Evolutionary conservation across 2,113 vertebrate genomes (phyloP).

Genomic region (Esox niger): DNA sequence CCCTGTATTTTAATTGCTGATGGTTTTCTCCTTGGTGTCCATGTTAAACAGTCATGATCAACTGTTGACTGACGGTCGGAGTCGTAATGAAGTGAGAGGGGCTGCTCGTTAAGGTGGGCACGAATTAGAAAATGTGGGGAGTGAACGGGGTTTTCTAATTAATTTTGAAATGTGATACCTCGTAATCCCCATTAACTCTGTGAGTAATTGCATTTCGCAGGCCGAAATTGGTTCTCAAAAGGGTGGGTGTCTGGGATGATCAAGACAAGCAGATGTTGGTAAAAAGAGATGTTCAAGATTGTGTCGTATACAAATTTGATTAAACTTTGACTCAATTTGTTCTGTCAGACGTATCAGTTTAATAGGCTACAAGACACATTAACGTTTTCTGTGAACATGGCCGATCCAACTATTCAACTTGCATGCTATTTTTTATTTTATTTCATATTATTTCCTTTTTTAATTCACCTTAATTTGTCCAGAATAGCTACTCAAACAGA

Average conservation of each 20-base stretch:
- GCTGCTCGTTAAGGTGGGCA: slow-evolving; percentile 31
- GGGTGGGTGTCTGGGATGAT: slow-evolving; percentile 20
- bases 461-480: too few species aligned
- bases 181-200: slow-evolving; percentile 52
- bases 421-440: too few species aligned
- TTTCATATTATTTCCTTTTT: too few species aligned
- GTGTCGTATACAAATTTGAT: slow-evolving; percentile 15
- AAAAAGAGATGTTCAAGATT: slow-evolving; percentile 34
- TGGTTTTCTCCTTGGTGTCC: too few species aligned
- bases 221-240: slow-evolving; percentile 33
- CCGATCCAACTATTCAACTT: too few species aligned
- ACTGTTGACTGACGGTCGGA: slow-evolving; percentile 8
- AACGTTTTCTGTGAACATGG: too few species aligned
- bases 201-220: slow-evolving; percentile 48
- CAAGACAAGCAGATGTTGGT: slow-evolving; percentile 51
- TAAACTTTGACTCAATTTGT: neutral
- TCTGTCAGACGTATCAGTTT: neutral
- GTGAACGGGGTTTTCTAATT: slow-evolving; percentile 37
- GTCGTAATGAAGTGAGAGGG: slow-evolving; percentile 24
- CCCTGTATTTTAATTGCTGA: too few species aligned
- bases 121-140: slow-evolving; percentile 31
- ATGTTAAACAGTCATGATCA: too few species aligned
- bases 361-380: too few species aligned
- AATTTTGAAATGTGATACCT: slow-evolving; percentile 58
- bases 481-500: too few species aligned